These are phyloP conservation scores for Psittacula derbiana DNA, from an alignment of 2,797 vertebrate genomes.

Conservation along the genomic window DNA sequence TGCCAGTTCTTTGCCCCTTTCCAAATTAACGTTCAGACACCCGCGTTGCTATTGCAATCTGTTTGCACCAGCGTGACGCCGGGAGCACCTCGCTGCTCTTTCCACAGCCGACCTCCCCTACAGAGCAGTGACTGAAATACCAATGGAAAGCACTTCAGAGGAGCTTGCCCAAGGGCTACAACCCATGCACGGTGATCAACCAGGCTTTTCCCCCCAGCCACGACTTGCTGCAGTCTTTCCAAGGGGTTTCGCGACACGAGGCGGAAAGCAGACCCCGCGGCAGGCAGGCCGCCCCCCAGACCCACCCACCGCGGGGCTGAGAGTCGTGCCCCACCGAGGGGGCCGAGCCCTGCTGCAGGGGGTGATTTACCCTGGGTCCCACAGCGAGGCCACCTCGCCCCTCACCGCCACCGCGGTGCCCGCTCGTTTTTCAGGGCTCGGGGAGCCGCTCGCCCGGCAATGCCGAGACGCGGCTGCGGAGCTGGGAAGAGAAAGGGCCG, in stretches of 20 bases:
- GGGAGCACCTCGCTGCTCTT: background rate
- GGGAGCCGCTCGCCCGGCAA: background rate
- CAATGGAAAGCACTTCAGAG: background rate
- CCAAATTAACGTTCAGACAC: background rate
- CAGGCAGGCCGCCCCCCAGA: background rate
- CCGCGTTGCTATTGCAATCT: rapidly evolving
- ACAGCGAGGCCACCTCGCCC: background rate
- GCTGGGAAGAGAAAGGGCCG: background rate
- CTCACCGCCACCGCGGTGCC: background rate
- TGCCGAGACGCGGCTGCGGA: background rate
- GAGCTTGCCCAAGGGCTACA: background rate
- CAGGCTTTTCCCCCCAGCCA: background rate
- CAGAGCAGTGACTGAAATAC: background rate
- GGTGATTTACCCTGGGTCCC: background rate
- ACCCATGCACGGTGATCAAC: rapidly evolving
- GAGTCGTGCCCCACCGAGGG: no score
- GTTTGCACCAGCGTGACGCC: background rate
- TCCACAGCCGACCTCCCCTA: rapidly evolving
- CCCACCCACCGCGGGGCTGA: background rate
- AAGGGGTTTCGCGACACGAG: background rate
- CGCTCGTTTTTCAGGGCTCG: background rate
- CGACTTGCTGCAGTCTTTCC: background rate
- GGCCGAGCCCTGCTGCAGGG: background rate
- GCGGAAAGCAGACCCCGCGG: background rate
- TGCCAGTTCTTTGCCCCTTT: background rate